These are phyloP conservation scores for Saccostrea echinata DNA, from an alignment of 1,140 invertebrate genomes.

Conservation along the genomic window DNA sequence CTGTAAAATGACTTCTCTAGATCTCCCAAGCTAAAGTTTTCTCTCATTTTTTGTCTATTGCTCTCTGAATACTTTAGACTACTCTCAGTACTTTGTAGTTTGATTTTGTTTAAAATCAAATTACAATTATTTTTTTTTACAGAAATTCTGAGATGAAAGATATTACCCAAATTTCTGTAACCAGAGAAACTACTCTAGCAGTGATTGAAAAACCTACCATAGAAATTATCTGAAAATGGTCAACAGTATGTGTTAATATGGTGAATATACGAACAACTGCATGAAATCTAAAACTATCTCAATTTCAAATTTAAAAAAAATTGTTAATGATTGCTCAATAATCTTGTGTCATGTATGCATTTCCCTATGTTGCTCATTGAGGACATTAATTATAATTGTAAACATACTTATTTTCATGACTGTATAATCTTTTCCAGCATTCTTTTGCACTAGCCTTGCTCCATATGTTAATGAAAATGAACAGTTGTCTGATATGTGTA, in stretches of 20 bases:
- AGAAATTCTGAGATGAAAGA: background rate
- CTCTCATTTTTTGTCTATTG: background rate
- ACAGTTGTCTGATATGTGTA: no score
- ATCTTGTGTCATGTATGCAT: no score
- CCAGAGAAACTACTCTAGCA: conserved; percentile 21
- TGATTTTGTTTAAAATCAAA: background rate
- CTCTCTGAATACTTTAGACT: background rate
- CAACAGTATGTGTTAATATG: background rate
- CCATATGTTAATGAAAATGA: no score
- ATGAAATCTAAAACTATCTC: background rate
- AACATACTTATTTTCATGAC: no score
- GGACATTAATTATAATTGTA: no score
- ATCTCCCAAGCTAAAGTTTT: no score
- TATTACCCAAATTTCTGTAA: background rate
- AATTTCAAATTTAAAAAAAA: background rate
- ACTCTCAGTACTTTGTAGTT: background rate
- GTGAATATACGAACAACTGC: background rate
- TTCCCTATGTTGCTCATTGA: no score
- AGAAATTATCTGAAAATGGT: conserved; percentile 60
- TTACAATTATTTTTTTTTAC: background rate
- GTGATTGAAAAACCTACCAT: conserved; percentile 54
- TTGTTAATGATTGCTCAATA: no score
- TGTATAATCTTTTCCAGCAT: no score
- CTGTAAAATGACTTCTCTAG: no score
- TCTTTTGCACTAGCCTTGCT: no score